Percentiles rank a stretch among this genome's conserved stretches.
phyloP scores from a whole-genome alignment of 2,888 invertebrate species.

The Trissolcus brochymenae region DNA sequence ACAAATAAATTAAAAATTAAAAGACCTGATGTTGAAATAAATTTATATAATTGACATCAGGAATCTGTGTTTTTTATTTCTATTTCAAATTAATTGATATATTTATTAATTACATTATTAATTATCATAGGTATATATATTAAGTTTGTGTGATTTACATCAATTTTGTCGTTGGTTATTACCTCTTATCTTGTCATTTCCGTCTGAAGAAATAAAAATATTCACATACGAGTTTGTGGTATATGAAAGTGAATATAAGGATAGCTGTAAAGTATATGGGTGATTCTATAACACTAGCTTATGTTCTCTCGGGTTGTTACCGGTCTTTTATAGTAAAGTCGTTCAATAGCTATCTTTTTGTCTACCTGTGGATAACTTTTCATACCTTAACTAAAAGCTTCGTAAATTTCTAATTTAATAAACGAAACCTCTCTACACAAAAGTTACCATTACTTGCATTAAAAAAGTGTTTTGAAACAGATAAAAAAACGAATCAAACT shows the following conservation, averaged over 20 bases:
- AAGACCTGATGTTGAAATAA: neutral
- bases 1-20: neutral
- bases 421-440: constrained; percentile 60
- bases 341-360: constrained; percentile 31
- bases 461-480: too few relatives aligned
- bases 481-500: too few relatives aligned
- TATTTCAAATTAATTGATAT: too few relatives aligned
- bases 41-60: neutral
- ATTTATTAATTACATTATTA: too few relatives aligned
- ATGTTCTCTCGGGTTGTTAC: constrained; percentile 66
- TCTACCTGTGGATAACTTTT: constrained; percentile 32
- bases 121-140: too few relatives aligned
- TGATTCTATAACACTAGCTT: constrained; percentile 64
- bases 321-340: constrained; percentile 65
- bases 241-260: constrained; percentile 63
- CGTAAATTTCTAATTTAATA: constrained; percentile 66
- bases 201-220: constrained; percentile 59
- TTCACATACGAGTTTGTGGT: constrained; percentile 32
- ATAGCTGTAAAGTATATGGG: constrained; percentile 55
- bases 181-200: constrained; percentile 28
- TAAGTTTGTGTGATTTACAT: too few relatives aligned
- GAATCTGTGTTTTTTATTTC: too few relatives aligned
- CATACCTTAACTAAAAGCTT: constrained; percentile 51
- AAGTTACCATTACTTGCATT: too few relatives aligned
- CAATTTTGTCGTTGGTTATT: neutral